These are phyloP conservation scores for Campoletis sonorensis DNA, from an alignment of 1,140 invertebrate genomes.

Conservation along the genomic window DNA sequence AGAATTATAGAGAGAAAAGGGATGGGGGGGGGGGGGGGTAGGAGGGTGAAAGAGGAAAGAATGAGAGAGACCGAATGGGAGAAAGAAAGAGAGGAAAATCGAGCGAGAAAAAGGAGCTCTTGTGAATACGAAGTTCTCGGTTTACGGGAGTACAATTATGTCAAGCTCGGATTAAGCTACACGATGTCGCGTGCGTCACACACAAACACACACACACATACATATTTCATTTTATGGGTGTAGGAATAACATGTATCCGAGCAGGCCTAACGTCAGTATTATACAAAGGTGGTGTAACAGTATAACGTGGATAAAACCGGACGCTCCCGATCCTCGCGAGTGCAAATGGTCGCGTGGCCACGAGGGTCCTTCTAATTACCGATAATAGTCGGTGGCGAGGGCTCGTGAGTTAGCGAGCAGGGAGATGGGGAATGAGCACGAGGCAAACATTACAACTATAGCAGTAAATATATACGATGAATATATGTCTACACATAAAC, in stretches of 20 bases:
- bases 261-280: conserved; percentile 5
- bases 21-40: too few relatives aligned
- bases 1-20: not conserved
- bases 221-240: not conserved
- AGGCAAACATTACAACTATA: conserved; percentile 19
- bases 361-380: conserved; percentile 74
- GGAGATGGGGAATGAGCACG: conserved; percentile 37
- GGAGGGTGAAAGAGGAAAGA: not conserved
- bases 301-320: conserved; percentile 39
- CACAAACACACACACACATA: not conserved
- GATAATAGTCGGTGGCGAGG: conserved; percentile 69
- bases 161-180: conserved; percentile 44
- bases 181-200: conserved; percentile 17
- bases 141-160: conserved; percentile 42
- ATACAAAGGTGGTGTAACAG: conserved; percentile 22
- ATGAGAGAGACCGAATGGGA: not conserved
- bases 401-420: conserved; percentile 47
- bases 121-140: conserved; percentile 19
- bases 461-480: not conserved
- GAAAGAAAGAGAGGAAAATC: not conserved
- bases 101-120: not conserved
- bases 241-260: not conserved
- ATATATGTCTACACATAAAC: not conserved
- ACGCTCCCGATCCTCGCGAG: conserved; percentile 32
- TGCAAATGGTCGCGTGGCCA: conserved; percentile 72